Conservation (phyloP, 2,888 invertebrate species). For the Agrochola litura region DNA sequence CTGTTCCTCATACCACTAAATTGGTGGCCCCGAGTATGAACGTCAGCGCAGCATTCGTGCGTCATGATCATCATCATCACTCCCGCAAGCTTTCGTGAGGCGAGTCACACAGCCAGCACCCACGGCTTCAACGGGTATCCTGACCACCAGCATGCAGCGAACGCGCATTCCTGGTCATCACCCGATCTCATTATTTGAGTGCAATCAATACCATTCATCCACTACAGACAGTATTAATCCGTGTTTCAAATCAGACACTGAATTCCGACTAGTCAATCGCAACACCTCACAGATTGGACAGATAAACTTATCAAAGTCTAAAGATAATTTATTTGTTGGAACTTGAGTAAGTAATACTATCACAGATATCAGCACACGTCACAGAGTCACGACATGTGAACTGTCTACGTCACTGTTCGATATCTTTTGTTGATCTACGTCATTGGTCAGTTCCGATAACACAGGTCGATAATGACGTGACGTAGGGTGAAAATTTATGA, state of each 20-base stretch:
- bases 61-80: too few relatives aligned
- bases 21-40: too few relatives aligned
- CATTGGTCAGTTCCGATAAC: constrained; percentile 13
- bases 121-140: too few relatives aligned
- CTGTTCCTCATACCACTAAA: too few relatives aligned
- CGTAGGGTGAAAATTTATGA: neutral
- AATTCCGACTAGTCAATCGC: neutral
- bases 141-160: too few relatives aligned
- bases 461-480: constrained; percentile 2
- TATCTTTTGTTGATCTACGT: constrained; percentile 21
- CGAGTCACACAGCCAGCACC: too few relatives aligned
- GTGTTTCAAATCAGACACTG: neutral
- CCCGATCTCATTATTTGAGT: neutral
- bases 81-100: too few relatives aligned
- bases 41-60: too few relatives aligned
- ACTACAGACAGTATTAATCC: neutral
- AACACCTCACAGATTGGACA: neutral
- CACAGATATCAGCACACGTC: constrained; percentile 20
- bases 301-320: constrained; percentile 5
- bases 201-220: neutral
- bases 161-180: too few relatives aligned
- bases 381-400: constrained; percentile 9
- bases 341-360: neutral
- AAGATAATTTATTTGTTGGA: constrained; percentile 20
- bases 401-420: constrained; percentile 26